Conservation (phyloP, 2,888 invertebrate species). For the Apotomis capreana region DNA sequence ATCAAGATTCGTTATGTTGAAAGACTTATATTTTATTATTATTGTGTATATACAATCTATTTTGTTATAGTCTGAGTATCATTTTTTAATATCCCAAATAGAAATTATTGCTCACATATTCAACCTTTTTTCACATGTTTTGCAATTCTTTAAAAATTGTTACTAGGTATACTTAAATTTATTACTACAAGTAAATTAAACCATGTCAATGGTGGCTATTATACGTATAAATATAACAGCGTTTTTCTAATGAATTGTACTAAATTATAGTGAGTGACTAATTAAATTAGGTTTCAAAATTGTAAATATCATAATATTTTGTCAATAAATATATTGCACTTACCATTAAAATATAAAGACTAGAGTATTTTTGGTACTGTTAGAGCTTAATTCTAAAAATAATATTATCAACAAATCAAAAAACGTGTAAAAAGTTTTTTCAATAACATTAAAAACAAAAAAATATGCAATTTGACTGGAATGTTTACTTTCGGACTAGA, state of each 20-base stretch:
- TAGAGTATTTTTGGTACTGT: slow-evolving; percentile 55
- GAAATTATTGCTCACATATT: slow-evolving; percentile 35
- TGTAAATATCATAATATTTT: slow-evolving; percentile 57
- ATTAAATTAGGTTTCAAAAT: slow-evolving; percentile 54
- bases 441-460: slow-evolving; percentile 36
- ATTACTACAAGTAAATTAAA: slow-evolving; percentile 11
- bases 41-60: slow-evolving; percentile 36
- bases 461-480: slow-evolving; percentile 28
- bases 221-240: slow-evolving; percentile 39
- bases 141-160: slow-evolving; percentile 13
- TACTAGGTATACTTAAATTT: slow-evolving; percentile 21
- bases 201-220: slow-evolving; percentile 2
- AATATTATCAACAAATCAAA: slow-evolving; percentile 47
- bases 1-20: slow-evolving; percentile 37
- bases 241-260: slow-evolving; percentile 38
- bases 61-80: slow-evolving; percentile 35
- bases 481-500: slow-evolving; percentile 53
- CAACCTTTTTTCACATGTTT: slow-evolving; percentile 26
- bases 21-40: slow-evolving; percentile 37
- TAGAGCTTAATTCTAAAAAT: slow-evolving; percentile 48
- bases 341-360: slow-evolving; percentile 53
- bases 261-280: slow-evolving; percentile 58
- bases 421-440: slow-evolving; percentile 42
- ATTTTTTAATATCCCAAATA: slow-evolving; percentile 34
- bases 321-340: slow-evolving; percentile 75